Base-by-base conservation (phyloP, 1,140 invertebrate genomes). In the Pseudomyrmex dendroicus region DNA sequence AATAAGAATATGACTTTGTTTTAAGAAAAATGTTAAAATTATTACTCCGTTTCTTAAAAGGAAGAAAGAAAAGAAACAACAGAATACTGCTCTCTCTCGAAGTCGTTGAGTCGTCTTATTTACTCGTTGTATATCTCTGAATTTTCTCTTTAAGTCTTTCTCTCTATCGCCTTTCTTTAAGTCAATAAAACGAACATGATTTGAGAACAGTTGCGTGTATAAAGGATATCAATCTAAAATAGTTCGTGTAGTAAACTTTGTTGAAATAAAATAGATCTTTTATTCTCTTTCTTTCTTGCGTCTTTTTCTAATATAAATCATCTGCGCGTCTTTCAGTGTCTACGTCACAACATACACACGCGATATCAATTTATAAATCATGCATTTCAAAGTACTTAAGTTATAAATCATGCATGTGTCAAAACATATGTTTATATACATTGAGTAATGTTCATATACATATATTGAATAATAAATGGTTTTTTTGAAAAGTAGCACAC, bases 21-120 rank as follows among this genome's bases (percentile, higher is more conserved):
- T 57, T 80, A 64, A 80, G 46, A 80, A 35, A 35, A 80, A 80
- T 80, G 66, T 72, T 80, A 72, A 80, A 80, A 80, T 80, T 80
- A 72, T 70, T 80, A 80, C 54, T 62, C 76, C 44, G 15, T 59
- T 80, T 13, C 54, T 59, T 59, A 20, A 72, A 59, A 59, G 76
- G 5, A 35, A 7, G 5, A 35, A 35, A 35, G 0, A 35, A 35
- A 35, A 35, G 5, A 80, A 80, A 80, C 74, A 77, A 77, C 54
- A 50, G 22, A 72, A 61, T 59, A 44, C 64, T 78, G 15, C 17
- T 57, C 67, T 63, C 44, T 61, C 46, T 46, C 66, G 20, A 80
- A 72, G 54, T 72, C 66, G 54, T 54, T 12, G 15, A 35, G 66
- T 35, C 35, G 4, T 80, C 46, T 80, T 80, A 80, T 80, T 80